Base-by-base conservation (phyloP, 2,888 invertebrate species). In the Fragum fragum region DNA sequence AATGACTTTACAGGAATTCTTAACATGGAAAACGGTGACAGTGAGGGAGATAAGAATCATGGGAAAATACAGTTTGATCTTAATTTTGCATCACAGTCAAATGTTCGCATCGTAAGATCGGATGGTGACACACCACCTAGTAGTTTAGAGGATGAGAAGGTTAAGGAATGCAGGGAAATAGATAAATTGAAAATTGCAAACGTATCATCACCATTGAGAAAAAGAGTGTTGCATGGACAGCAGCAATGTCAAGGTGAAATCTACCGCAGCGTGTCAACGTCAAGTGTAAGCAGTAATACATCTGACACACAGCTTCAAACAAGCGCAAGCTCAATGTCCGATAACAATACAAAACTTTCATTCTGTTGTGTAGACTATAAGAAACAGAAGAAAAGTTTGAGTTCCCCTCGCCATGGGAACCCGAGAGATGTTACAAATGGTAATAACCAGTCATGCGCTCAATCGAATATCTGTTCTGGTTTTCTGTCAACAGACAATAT, bases 361-460 rank as follows among this genome's bases (percentile, higher is more conserved):
- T 85, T 85, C 21, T 85, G 85, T 76, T 85, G 85, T 79, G 85
- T 85, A 18, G 85, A 85, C 36, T 85, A 85, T 42, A 85, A 85
- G 47, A 85, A 85, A 52, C 76, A 73, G 59, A 79, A 79, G 71
- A 73, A 55, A 53, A 57, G 69, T 69, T 47, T 29, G 26, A 69
- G 28, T 52, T 68, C 42, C 11, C 23, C 11, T 36, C 21, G 39
- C 32, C 26, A 21, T 66, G 66, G 36, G 1, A 52, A 52, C 16
- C 23, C 28, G n/a, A 5, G 2, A 28, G 47, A 69, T 1, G 7
- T 28, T 7, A 18, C 11, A 28, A 69, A n/a, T 52, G 16, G 26
- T 3, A 47, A 28, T 61, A 32, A n/a, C n/a, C 73, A 36, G 9
- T 29, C 68, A 29, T 74, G 74, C 39, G 42, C 61, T 28, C 80